phyloP scores from a whole-genome alignment of 23 tunicate species.

The Ascidia mentula region DNA sequence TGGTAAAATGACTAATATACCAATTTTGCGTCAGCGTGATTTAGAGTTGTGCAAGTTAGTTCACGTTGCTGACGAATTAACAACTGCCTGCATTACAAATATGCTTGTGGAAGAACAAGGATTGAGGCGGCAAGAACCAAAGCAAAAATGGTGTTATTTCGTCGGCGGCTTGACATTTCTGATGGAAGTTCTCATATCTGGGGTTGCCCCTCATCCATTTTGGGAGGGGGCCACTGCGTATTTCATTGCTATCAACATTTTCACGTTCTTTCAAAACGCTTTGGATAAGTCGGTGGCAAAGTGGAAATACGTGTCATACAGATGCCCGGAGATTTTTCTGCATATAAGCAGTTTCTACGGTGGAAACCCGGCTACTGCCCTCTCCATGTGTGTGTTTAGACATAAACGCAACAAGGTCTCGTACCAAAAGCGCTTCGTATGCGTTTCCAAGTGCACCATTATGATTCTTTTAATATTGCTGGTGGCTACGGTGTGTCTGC shows the following conservation, averaged over 20 bases:
- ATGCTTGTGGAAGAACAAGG: neutral
- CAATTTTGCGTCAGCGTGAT: too few species aligned
- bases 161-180: neutral
- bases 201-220: neutral
- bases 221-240: neutral
- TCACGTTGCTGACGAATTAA: too few species aligned
- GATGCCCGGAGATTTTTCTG: neutral
- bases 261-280: neutral
- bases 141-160: neutral
- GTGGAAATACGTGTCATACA: neutral
- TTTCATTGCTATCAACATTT: neutral
- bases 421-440: neutral
- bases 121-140: neutral
- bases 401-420: neutral
- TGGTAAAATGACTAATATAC: too few species aligned
- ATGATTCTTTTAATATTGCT: neutral
- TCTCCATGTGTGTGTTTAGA: neutral
- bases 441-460: neutral
- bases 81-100: too few species aligned
- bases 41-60: too few species aligned
- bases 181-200: neutral
- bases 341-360: conserved; percentile 1
- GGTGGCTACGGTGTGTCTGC: conserved; percentile 1
- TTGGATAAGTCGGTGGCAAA: neutral
- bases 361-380: neutral